Evolutionary conservation across 2,113 vertebrate genomes (phyloP).

Genomic region (Sapajus apella): DNA sequence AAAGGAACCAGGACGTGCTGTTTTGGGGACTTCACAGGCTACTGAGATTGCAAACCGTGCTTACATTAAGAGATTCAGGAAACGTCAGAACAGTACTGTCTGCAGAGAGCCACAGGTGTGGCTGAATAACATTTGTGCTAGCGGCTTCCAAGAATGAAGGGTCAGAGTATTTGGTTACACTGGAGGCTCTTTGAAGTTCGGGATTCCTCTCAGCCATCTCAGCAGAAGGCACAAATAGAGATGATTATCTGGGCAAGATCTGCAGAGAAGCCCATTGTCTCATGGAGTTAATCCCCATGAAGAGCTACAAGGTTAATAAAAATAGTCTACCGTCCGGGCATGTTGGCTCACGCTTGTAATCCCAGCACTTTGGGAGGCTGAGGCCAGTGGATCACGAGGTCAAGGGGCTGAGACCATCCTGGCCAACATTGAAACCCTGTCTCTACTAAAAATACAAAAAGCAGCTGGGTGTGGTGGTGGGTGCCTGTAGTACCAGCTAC

Average conservation of each 20-base stretch:
- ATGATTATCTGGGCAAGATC: background rate
- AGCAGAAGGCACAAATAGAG: background rate
- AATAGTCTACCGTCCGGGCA: background rate
- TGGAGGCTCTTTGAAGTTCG: background rate
- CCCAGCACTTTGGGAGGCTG: too few relatives aligned
- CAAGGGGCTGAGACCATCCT: too few relatives aligned
- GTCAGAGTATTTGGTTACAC: background rate
- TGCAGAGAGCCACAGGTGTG: too few relatives aligned
- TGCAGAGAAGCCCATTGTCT: rapidly evolving
- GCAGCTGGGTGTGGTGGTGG: too few relatives aligned
- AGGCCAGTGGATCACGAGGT: too few relatives aligned
- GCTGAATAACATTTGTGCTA: background rate
- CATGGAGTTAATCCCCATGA: background rate
- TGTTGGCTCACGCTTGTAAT: too few relatives aligned
- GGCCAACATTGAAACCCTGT: too few relatives aligned
- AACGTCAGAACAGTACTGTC: background rate
- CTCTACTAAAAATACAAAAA: too few relatives aligned
- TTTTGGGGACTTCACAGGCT: too few relatives aligned
- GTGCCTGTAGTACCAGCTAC: too few relatives aligned
- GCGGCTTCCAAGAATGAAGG: background rate
- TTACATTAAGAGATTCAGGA: background rate
- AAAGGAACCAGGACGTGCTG: too few relatives aligned
- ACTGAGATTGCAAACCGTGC: background rate
- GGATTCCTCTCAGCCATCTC: background rate
- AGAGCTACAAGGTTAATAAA: background rate